Conservation (phyloP, 2,888 invertebrate genomes). For the Diadegma fenestrale region DNA sequence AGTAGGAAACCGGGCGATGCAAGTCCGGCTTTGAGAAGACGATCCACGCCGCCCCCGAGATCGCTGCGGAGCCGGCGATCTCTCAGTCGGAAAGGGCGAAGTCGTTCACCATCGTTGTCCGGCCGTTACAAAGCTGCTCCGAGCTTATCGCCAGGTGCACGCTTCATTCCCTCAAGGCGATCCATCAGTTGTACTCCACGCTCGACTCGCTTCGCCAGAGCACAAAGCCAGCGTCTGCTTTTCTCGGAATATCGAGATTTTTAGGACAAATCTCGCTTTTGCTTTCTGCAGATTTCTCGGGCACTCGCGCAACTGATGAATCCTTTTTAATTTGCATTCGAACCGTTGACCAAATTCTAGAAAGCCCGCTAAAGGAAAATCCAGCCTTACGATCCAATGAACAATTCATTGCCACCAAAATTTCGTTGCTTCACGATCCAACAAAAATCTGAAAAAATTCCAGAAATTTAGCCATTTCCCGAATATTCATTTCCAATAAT, state of each 20-base stretch:
- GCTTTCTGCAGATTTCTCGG: too few species aligned
- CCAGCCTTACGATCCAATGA: not conserved
- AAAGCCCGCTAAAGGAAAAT: not conserved
- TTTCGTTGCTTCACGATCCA: not conserved
- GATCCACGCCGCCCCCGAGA: constrained; percentile 65
- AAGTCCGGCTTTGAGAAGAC: constrained; percentile 70
- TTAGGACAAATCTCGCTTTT: too few species aligned
- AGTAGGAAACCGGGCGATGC: constrained; percentile 70
- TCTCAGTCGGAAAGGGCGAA: constrained; percentile 69
- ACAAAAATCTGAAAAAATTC: not conserved
- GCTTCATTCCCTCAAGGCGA: not conserved
- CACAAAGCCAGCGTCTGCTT: too few species aligned
- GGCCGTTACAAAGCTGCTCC: constrained; percentile 71
- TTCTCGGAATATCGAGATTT: too few species aligned
- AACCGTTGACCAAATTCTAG: not conserved
- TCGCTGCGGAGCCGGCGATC: constrained; percentile 69
- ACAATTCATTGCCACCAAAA: not conserved
- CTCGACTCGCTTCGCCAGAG: too few species aligned
- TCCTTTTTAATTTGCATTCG: not conserved
- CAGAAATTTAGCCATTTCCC: not conserved
- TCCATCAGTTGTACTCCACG: too few species aligned
- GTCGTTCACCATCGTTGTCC: constrained; percentile 76
- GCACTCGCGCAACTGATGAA: not conserved
- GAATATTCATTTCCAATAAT: not conserved
- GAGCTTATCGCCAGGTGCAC: constrained; percentile 74